phyloP scores from a whole-genome alignment of 2,113 vertebrate species.

The Cyrtonyx montezumae region DNA sequence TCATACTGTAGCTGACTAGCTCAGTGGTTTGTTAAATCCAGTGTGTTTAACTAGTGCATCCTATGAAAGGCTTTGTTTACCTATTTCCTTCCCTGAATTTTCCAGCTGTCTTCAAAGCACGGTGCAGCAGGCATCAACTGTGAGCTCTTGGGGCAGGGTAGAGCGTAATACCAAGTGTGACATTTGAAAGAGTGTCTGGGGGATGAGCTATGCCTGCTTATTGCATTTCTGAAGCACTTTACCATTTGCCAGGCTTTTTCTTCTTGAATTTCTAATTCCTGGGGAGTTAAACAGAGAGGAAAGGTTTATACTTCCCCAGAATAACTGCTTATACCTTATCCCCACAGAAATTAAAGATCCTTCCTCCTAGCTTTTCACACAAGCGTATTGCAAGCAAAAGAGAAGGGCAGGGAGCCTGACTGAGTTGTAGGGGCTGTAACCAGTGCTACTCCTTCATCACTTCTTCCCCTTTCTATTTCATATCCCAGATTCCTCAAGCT shows the following conservation, averaged over 20 bases:
- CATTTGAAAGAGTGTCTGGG: constrained; percentile 20
- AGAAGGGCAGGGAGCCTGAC: neutral
- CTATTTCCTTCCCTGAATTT: neutral
- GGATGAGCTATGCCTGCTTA: neutral
- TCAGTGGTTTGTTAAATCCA: neutral
- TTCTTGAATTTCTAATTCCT: neutral
- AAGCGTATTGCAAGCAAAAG: neutral
- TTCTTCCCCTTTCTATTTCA: neutral
- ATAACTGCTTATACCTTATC: neutral
- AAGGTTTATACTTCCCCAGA: neutral
- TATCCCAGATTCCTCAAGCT: neutral
- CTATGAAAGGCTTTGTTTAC: neutral
- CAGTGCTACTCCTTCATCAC: neutral
- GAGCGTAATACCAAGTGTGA: neutral
- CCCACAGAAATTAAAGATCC: neutral
- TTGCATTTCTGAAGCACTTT: neutral
- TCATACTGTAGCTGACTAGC: neutral
- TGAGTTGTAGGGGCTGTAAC: neutral
- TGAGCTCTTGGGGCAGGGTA: neutral
- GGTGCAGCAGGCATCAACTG: neutral
- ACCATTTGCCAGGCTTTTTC: constrained; percentile 3
- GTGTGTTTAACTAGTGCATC: neutral
- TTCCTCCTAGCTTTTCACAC: neutral
- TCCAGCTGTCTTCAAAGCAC: neutral
- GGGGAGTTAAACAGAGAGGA: neutral